Evolutionary conservation across 2,113 vertebrate species (phyloP), one percentile per base, ranked within the genome.

Genomic region (Calonectris borealis): DNA sequence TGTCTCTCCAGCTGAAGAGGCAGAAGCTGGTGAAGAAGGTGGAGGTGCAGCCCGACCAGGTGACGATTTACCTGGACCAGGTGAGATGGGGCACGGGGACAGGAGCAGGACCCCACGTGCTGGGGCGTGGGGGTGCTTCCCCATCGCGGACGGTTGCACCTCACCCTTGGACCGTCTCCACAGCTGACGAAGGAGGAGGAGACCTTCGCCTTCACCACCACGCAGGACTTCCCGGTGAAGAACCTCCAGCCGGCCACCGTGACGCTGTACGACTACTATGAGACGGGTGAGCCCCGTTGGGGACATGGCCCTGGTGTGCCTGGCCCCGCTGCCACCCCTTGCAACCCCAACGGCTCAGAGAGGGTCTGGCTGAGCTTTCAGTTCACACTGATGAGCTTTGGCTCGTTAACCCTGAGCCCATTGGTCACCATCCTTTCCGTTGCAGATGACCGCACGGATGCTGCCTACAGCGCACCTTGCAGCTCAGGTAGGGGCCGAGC

Each of bases 51-150:
- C 72, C 68, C 0, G 89, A 96, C 42, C 96, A 97, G 69, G 93
- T 96, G 78, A 97, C 82, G 0, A 84, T 96, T 57, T 97, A 97
- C 79, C 85, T 96, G 92, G 97, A 97, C 3, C 65, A 93, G 96
- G 97, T 95, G 89, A 97, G 96, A 58, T 1, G 22, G n/a, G 49
- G 38, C 34, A 36, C 0, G 3, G 65, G 51, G 48, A 46, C 9
- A 17, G 40, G 26, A 83, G 42, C 21, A 26, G 54, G 5, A 75
- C 19, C 42, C 11, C 8, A 0, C 0, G 3, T 27, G 16, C 44
- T 21, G 69, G 18, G 16, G 32, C 0, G 0, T 2, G 27, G 64
- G 32, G 79, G 16, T 6, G 21, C 21, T 36, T 49, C 32, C 58
- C 38, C 27, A 9, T 1, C 1, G 1, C 3, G 5, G 14, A 6